Evolutionary conservation across 2,888 invertebrate genomes (phyloP).

Genomic region (Mystacides longicornis): DNA sequence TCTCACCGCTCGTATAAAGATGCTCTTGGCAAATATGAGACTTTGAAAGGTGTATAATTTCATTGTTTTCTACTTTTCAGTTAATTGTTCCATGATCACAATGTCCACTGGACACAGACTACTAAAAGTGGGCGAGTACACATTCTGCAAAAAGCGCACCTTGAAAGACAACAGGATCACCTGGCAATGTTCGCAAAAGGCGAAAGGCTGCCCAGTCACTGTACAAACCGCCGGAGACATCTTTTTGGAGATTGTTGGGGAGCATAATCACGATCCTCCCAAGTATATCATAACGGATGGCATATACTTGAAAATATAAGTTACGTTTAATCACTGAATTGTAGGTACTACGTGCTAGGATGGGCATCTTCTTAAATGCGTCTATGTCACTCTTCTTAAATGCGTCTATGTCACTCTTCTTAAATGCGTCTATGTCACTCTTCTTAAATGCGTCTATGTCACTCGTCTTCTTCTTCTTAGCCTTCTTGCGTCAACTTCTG

Average conservation of each 20-base stretch:
- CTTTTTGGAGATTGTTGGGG: background rate
- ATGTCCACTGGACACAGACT: background rate
- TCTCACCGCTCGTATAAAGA: no score
- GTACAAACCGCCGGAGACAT: background rate
- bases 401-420: no score
- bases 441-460: no score
- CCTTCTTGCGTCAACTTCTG: no score
- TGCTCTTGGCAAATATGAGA: no score
- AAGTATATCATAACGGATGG: background rate
- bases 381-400: no score
- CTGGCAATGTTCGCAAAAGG: background rate
- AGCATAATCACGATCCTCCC: background rate
- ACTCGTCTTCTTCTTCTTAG: no score
- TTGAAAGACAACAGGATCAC: background rate
- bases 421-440: no score
- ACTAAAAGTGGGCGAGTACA: background rate
- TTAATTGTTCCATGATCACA: background rate
- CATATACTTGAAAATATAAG: background rate
- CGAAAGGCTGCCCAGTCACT: background rate
- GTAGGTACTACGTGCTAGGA: no score
- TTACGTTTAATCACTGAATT: no score
- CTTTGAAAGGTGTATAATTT: no score
- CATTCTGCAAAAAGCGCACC: background rate
- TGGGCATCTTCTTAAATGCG: no score
- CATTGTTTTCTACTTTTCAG: background rate